These are phyloP conservation scores for Hippopotamus amphibius DNA, from an alignment of 2,113 vertebrate species.

Conservation along the genomic window DNA sequence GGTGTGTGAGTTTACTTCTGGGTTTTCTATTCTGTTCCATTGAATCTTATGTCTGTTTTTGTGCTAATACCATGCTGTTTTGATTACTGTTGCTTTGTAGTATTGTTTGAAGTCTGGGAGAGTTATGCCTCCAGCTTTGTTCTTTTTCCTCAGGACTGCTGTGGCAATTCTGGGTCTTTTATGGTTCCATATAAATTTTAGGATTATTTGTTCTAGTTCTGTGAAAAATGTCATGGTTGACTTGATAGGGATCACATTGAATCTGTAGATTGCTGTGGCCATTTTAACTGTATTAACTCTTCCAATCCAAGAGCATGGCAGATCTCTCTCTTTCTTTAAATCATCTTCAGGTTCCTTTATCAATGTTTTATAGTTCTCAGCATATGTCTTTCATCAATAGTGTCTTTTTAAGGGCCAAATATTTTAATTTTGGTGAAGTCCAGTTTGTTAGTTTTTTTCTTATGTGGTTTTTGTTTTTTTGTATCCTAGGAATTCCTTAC, in stretches of 20 bases:
- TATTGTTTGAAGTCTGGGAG: neutral
- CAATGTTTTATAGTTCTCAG: neutral
- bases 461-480: neutral
- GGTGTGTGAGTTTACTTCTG: neutral
- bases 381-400: neutral
- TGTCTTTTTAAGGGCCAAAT: neutral
- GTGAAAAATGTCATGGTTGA: neutral
- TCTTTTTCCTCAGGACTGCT: no score
- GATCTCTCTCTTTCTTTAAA: neutral
- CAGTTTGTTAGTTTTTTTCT: neutral
- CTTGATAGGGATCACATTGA: neutral
- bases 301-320: neutral
- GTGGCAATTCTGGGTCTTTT: neutral
- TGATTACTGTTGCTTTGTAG: neutral
- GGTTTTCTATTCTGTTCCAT: neutral
- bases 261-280: neutral
- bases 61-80: neutral
- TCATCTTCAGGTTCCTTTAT: neutral
- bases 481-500: neutral
- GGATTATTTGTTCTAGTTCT: neutral
- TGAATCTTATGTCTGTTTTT: neutral
- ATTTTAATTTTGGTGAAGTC: neutral
- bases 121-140: no score
- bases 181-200: neutral
- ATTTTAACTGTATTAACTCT: neutral